Evolutionary conservation across 2,888 invertebrate species (phyloP).

Genomic region (Dryadula phaetusa): DNA sequence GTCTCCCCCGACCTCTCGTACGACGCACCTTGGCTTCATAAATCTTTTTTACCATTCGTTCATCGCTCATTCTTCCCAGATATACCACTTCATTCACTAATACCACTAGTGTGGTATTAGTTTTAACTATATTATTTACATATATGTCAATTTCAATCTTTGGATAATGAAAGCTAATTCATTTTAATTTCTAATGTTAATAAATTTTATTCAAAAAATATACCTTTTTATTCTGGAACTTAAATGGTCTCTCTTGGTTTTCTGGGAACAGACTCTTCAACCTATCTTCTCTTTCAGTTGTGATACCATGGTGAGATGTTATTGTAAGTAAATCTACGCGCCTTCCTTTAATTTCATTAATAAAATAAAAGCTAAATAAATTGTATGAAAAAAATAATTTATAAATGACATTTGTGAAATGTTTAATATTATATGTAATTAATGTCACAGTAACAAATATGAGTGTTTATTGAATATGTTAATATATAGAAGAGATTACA

Average conservation of each 20-base stretch:
- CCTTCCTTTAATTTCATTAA: slow-evolving; percentile 71
- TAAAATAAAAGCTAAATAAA: background rate
- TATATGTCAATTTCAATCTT: too few relatives aligned
- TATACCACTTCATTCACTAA: too few relatives aligned
- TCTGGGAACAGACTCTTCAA: slow-evolving; percentile 91
- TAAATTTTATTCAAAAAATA: background rate
- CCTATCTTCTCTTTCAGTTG: slow-evolving; percentile 88
- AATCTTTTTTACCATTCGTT: too few relatives aligned
- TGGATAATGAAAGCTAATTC: background rate
- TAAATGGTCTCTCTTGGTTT: slow-evolving; percentile 87
- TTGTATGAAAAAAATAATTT: too few relatives aligned
- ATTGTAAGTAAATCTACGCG: slow-evolving; percentile 93
- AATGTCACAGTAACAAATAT: background rate
- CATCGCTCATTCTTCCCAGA: too few relatives aligned
- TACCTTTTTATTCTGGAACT: slow-evolving; percentile 92
- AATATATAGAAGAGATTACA: too few relatives aligned
- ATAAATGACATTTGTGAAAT: too few relatives aligned
- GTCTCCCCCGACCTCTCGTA: too few relatives aligned
- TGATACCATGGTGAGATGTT: slow-evolving; percentile 91
- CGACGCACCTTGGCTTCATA: too few relatives aligned
- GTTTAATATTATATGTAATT: background rate
- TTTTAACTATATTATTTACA: too few relatives aligned
- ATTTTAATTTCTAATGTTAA: background rate
- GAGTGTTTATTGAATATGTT: too few relatives aligned
- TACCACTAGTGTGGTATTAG: too few relatives aligned